Evolutionary conservation across 2,113 vertebrate species (phyloP).

Genomic region (Antechinus stuartii): DNA sequence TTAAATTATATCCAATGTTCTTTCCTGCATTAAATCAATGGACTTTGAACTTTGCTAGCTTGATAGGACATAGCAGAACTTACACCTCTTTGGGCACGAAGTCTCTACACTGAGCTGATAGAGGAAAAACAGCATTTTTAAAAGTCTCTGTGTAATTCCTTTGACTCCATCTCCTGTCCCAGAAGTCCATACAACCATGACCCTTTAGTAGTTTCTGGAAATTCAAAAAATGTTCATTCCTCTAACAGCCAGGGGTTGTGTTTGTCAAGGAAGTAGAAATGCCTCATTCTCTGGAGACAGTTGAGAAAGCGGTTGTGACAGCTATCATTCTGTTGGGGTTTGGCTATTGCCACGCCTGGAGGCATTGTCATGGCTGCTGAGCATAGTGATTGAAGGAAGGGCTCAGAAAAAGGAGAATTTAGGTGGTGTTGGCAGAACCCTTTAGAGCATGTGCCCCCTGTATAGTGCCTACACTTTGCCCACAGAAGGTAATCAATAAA

Average conservation of each 20-base stretch:
- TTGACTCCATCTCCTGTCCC: neutral
- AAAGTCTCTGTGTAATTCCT: slow-evolving; percentile 18
- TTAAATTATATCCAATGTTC: neutral
- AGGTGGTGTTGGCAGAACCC: slow-evolving; percentile 24
- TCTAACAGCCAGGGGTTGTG: neutral
- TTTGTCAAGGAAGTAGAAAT: slow-evolving; percentile 28
- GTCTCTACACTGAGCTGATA: neutral
- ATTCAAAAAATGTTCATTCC: slow-evolving; percentile 48
- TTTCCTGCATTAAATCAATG: neutral
- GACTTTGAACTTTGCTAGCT: neutral
- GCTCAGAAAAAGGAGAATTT: neutral
- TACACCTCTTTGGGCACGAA: neutral
- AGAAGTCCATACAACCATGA: slow-evolving; percentile 55
- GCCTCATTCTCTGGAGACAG: slow-evolving; percentile 52
- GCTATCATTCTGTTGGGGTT: slow-evolving; percentile 11
- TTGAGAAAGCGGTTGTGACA: slow-evolving; percentile 52
- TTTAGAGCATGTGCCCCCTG: neutral
- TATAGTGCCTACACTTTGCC: neutral
- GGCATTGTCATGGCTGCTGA: slow-evolving; percentile 20
- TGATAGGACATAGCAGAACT: neutral
- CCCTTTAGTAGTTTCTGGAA: slow-evolving; percentile 51
- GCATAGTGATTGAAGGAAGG: neutral
- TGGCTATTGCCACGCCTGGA: slow-evolving; percentile 29
- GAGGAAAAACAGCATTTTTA: slow-evolving; percentile 39
- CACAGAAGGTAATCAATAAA: neutral